phyloP scores from a whole-genome alignment of 2,113 vertebrate genomes.

The Megaceryle torquata region DNA sequence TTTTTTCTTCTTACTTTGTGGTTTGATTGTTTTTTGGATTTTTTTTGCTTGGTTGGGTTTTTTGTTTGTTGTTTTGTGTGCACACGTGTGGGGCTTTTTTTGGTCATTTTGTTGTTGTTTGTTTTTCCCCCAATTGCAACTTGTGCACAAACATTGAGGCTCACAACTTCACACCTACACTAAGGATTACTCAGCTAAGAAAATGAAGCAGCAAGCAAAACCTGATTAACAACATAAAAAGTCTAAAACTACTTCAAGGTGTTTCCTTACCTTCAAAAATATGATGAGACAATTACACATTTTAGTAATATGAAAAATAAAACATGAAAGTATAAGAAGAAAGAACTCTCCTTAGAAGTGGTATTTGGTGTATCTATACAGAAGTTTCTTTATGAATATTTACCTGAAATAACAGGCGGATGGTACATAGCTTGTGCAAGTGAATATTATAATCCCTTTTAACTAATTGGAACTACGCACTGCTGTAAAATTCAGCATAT shows the following conservation, averaged over 20 bases:
- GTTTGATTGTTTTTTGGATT: no score
- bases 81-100: no score
- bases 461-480: neutral
- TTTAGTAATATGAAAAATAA: neutral
- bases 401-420: neutral
- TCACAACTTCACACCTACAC: neutral
- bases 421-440: neutral
- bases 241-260: neutral
- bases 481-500: neutral
- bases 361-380: neutral
- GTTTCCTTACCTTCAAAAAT: neutral
- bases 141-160: neutral
- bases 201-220: neutral
- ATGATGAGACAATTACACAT: neutral
- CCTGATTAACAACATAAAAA: neutral
- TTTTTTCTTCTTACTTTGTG: neutral
- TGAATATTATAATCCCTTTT: neutral
- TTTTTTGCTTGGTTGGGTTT: neutral
- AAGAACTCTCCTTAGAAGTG: neutral
- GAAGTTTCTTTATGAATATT: neutral
- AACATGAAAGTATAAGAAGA: neutral
- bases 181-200: neutral
- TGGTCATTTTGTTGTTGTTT: no score
- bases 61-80: no score
- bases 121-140: neutral